These are phyloP conservation scores for human DNA, from an alignment of 2,113 vertebrate genomes.

Conservation along the genomic window GRCh38 chr14:80173001-80173500, in stretches of 20 bases:
- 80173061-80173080: not conserved
- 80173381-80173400: not conserved
- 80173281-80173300: not conserved
- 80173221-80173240: not conserved
- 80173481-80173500: not conserved
- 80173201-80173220: not conserved
- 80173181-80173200: not conserved
- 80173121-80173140: not conserved
- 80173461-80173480: not conserved
- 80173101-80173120: not conserved
- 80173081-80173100: not conserved
- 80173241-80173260: not conserved
- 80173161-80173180: not conserved
- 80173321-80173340: not conserved
- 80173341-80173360: not conserved
- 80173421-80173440: not conserved
- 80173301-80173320: not conserved
- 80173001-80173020: not conserved
- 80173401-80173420: not conserved
- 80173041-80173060: not conserved
- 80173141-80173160: not conserved
- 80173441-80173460: not conserved
- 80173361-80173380: not conserved
- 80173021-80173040: not conserved
- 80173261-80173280: not conserved